Base-by-base conservation (phyloP, 1,140 invertebrate species). In the Lineus longissimus region DNA sequence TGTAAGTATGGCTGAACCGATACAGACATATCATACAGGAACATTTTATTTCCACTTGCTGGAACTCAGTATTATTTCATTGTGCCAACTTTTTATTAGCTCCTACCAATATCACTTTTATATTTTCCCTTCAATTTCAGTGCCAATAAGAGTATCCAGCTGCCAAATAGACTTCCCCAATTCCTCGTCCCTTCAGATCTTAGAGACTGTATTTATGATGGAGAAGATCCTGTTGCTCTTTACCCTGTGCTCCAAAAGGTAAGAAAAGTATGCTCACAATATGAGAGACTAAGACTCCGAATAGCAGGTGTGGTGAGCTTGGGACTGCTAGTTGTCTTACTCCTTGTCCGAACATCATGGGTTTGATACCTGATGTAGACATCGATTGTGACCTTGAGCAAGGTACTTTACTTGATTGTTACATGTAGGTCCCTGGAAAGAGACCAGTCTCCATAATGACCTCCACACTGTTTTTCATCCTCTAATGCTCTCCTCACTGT, bases 61-160 rank as follows among this genome's bases (percentile, higher is more conserved):
- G 47, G n/a, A n/a, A 51, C 47, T 51, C 6, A 27, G 47, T 7
- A 19, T 7, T 19, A 4, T 4, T 7, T 4, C 4, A n/a, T 27
- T 9, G n/a, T 7, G 6, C n/a, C n/a, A 51, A 4, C n/a, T 51
- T 51, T 4, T 7, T n/a, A 43, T 43, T 43, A 43, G 11, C 11
- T 43, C 40, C 19, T 13, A 43, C 40, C 19, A 19, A 19, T 43
- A 43, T n/a, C n/a, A n/a, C n/a, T n/a, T n/a, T n/a, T n/a, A n/a
- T n/a, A n/a, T n/a, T n/a, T 15, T 36, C 51, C 69, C 84, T 27
- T 89, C 89, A 76, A 70, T 64, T n/a, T n/a, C n/a, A 33, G 73
- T 63, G 11, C 60, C 56, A 27, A 59, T 2, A 57, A 60, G 22
- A 70, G 55, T n/a, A 41, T 69, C 13, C 64, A 57, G 22, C 36